Conservation (phyloP, 2,888 invertebrate genomes). For the Trypoxylon attenuatum region DNA sequence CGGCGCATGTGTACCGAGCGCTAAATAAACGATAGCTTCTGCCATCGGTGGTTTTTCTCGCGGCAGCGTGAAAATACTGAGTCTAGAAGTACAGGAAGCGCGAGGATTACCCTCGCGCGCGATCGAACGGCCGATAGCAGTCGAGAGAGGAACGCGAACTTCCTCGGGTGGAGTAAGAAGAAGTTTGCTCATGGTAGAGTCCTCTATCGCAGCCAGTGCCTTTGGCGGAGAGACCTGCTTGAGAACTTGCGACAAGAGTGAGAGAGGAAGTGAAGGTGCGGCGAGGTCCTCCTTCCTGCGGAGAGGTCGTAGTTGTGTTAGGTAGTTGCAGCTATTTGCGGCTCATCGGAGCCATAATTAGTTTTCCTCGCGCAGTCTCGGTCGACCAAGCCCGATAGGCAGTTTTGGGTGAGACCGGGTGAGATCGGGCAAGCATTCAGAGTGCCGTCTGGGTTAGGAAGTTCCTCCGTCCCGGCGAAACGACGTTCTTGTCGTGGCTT, state of each 20-base stretch:
- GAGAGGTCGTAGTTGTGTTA: slow-evolving; percentile 49
- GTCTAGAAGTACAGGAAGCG: neutral
- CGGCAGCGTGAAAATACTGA: too few species aligned
- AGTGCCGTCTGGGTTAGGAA: slow-evolving; percentile 44
- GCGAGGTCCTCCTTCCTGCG: neutral
- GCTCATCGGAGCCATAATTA: slow-evolving; percentile 66
- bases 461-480: slow-evolving; percentile 10
- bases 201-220: slow-evolving; percentile 1
- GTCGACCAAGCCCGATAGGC: slow-evolving; percentile 49
- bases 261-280: neutral
- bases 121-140: slow-evolving; percentile 2
- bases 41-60: neutral
- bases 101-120: neutral
- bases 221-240: neutral
- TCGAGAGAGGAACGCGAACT: slow-evolving; percentile 13
- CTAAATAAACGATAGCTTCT: neutral
- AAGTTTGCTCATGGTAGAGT: slow-evolving; percentile 4
- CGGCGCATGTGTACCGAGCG: neutral
- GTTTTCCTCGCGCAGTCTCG: slow-evolving; percentile 58
- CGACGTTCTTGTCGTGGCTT: slow-evolving; percentile 54
- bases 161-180: neutral
- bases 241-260: neutral
- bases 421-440: slow-evolving; percentile 34
- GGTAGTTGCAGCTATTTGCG: slow-evolving; percentile 62
- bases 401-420: slow-evolving; percentile 42